These are phyloP conservation scores for Suricata suricatta DNA, from an alignment of 2,113 vertebrate species.

Conservation along the genomic window DNA sequence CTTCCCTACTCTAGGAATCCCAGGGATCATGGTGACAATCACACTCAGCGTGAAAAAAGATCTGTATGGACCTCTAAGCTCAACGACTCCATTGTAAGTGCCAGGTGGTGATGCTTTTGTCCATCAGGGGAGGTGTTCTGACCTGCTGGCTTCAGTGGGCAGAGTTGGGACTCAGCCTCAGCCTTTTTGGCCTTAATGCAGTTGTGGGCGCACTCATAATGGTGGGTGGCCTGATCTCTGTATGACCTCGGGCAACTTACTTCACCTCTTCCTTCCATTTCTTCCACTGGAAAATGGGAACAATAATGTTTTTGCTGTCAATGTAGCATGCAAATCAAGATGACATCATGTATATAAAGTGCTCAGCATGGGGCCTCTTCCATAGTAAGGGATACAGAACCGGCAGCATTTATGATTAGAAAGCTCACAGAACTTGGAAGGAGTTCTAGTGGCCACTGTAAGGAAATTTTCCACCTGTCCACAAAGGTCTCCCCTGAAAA, in stretches of 20 bases:
- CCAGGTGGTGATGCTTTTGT: background rate
- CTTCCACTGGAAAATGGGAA: constrained; percentile 32
- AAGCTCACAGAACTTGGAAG: background rate
- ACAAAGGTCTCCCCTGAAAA: background rate
- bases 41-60: constrained; percentile 87
- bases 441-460: background rate
- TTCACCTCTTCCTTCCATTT: background rate
- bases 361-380: background rate
- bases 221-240: background rate
- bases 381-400: background rate
- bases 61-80: constrained; percentile 84
- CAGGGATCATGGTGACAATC: constrained; percentile 86
- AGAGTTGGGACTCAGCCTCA: background rate
- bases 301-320: constrained; percentile 34
- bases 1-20: constrained; percentile 87
- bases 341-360: background rate
- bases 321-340: background rate
- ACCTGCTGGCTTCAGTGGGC: background rate
- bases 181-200: background rate
- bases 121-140: background rate
- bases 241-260: background rate
- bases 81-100: constrained; percentile 88
- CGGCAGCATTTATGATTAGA: background rate
- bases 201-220: background rate
- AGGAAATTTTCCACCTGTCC: constrained; percentile 6